Base-by-base conservation (phyloP, 64 coral and sea anemone species). In the Stylophora pistillata region DNA sequence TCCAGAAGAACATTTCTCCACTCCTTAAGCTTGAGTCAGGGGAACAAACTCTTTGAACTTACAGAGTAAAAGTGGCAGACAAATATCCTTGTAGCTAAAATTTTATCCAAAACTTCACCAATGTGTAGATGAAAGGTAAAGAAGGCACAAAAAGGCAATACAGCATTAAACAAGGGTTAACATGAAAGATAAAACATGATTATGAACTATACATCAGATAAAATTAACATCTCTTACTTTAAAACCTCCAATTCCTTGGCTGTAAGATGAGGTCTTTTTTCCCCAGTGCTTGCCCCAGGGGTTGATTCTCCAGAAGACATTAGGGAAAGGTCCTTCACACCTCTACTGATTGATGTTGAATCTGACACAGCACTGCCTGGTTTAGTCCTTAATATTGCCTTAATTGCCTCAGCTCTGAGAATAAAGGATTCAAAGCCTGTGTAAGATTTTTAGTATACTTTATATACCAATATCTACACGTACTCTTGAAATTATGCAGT, bases 351-450 rank as follows among this genome's bases (percentile, higher is more conserved):
- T 60, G 77, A 27, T 2, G 9, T 33, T 61, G 68, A 27, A 2
- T 30, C 62, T 82, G 53, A 58, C 31, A 29, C 30, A 33, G 77
- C 25, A 15, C 29, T 29, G 0, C 53, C 20, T 33, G 55, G 71
- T 47, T 73, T 82, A 32, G 28, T 61, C 6, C 27, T 70, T 15
- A 71, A 69, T 10, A 68, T 55, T 37, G 60, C 80, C 25, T 90
- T 90, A 53, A 90, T 90, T 81, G 89, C 89, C 26, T 90, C 89
- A 30, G 89, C 89, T 84, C 89, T 90, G 30, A 29, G 31, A 68
- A 81, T 0, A 73, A 71, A 66, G 21, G 54, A 23, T 85, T 10
- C 52, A 20, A 85, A 53, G n/a, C 7, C 37, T 47, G 37, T 47
- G 37, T 47, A 47, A 47, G 3, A 4, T 47, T 7, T 47, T 47